Percentiles rank a stretch among this genome's conserved stretches.
These are phyloP conservation scores for Gorsachius goisagi DNA, from an alignment of 2,113 vertebrate species.

Conservation along the genomic window DNA sequence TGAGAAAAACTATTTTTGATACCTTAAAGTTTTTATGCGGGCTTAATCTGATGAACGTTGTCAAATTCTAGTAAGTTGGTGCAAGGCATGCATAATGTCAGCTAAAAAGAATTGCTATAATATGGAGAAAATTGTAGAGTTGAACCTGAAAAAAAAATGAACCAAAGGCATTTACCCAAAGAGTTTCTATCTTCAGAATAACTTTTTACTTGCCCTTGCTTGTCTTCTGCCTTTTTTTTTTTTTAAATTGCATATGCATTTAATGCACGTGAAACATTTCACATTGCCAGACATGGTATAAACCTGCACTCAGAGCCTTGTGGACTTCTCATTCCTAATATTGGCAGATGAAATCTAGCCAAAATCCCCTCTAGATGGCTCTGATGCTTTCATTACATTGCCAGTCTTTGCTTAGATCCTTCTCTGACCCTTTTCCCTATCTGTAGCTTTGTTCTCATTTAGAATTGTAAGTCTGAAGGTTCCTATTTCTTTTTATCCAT, in stretches of 20 bases:
- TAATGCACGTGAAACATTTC: background rate
- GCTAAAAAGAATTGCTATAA: background rate
- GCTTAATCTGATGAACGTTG: background rate
- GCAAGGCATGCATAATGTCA: background rate
- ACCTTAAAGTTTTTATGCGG: background rate
- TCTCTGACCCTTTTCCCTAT: background rate
- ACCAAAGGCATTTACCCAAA: background rate
- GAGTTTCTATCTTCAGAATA: background rate
- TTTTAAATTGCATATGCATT: background rate
- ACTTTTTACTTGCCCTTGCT: background rate
- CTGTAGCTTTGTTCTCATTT: background rate
- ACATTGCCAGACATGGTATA: background rate
- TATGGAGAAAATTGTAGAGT: background rate
- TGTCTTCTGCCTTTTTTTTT: background rate
- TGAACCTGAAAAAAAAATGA: background rate
- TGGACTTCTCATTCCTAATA: background rate
- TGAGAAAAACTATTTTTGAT: background rate
- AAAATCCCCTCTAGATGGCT: slow-evolving; percentile 20
- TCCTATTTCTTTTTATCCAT: slow-evolving; percentile 5
- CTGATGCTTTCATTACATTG: background rate
- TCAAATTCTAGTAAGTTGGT: background rate
- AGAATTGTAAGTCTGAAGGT: background rate
- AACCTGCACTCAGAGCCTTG: background rate
- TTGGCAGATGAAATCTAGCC: background rate
- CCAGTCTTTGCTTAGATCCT: background rate